phyloP scores from a whole-genome alignment of 2,113 vertebrate species.

The Ginglymostoma cirratum region DNA sequence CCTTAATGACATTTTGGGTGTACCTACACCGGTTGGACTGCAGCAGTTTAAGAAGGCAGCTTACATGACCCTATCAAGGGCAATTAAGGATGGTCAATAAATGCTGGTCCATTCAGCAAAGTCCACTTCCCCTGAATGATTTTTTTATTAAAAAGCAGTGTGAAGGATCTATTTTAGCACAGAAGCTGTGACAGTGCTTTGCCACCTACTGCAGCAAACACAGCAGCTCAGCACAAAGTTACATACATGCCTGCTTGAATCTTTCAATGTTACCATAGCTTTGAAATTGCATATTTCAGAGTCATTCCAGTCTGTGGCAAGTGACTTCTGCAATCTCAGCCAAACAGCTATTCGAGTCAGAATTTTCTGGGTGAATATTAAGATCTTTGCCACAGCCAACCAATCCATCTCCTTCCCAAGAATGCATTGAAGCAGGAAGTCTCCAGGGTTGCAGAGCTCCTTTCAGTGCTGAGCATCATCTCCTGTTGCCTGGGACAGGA shows the following conservation, averaged over 20 bases:
- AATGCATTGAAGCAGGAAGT: neutral
- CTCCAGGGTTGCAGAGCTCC: neutral
- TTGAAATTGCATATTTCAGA: neutral
- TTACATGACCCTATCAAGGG: too few relatives aligned
- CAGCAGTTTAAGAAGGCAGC: too few relatives aligned
- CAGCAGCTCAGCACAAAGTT: neutral
- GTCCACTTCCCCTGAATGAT: too few relatives aligned
- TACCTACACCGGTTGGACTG: too few relatives aligned
- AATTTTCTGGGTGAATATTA: neutral
- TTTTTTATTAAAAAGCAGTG: neutral
- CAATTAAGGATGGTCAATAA: too few relatives aligned
- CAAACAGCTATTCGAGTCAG: neutral
- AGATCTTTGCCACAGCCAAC: neutral
- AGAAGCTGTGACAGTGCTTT: neutral
- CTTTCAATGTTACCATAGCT: neutral
- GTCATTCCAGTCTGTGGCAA: neutral
- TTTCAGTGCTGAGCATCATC: neutral
- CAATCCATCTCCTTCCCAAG: neutral
- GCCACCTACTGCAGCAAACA: neutral
- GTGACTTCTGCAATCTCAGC: neutral
- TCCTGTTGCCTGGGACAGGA: neutral
- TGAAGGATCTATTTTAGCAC: neutral
- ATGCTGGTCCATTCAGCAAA: too few relatives aligned
- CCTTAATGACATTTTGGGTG: too few relatives aligned
- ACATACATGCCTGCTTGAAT: neutral